Conservation (phyloP, 2,113 vertebrate species). For the Rhinolophus ferrumequinum region DNA sequence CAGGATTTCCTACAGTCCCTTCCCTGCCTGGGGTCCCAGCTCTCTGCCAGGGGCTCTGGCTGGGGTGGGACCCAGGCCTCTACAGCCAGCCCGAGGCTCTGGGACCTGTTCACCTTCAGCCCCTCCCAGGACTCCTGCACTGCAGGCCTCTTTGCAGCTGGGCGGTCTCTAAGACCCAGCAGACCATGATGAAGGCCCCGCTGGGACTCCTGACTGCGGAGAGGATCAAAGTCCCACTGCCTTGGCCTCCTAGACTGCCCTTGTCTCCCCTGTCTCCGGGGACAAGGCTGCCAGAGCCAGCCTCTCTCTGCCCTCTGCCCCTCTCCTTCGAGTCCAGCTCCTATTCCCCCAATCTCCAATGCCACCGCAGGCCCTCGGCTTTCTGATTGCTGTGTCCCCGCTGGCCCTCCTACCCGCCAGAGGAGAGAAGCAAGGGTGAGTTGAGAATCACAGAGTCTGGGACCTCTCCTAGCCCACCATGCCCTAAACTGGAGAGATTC, state of each 20-base stretch:
- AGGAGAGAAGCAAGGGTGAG: not conserved
- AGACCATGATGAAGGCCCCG: not conserved
- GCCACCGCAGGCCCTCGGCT: not conserved
- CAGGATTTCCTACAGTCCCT: not conserved
- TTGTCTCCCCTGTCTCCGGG: not conserved
- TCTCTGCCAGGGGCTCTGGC: not conserved
- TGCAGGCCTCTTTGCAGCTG: not conserved
- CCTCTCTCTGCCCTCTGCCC: not conserved
- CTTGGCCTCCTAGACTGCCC: not conserved
- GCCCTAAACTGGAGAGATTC: not conserved
- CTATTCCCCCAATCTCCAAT: not conserved
- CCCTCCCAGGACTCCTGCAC: not conserved
- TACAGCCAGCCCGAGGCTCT: not conserved
- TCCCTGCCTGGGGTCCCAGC: not conserved
- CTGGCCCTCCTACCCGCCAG: not conserved
- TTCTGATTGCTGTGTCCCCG: not conserved
- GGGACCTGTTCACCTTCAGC: not conserved
- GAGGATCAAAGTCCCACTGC: not conserved
- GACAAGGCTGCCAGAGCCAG: not conserved
- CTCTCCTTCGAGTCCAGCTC: not conserved
- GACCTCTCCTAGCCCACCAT: not conserved
- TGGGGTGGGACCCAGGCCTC: not conserved
- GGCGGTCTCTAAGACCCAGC: not conserved
- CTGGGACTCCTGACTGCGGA: not conserved
- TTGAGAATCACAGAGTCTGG: not conserved